phyloP scores from a whole-genome alignment of 2,888 invertebrate species.

The Megalurothrips usitatus region DNA sequence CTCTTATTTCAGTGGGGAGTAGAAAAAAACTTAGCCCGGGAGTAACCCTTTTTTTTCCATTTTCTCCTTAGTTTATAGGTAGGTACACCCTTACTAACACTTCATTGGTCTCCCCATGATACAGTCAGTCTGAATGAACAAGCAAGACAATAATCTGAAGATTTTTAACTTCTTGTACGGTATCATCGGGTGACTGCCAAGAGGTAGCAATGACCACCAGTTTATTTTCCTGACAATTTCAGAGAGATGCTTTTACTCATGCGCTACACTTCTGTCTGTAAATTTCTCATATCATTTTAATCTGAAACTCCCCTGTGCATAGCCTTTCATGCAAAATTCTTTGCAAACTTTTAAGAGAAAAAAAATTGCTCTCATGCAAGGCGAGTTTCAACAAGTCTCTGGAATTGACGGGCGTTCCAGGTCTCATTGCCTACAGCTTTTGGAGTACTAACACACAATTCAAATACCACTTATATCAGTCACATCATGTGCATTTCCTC shows the following conservation, averaged over 20 bases:
- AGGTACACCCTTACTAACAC: slow-evolving; percentile 18
- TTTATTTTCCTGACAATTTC: background rate
- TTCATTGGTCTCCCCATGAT: background rate
- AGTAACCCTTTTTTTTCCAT: slow-evolving; percentile 8
- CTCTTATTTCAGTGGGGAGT: slow-evolving; percentile 7
- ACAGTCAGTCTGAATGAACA: background rate
- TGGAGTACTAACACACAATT: background rate
- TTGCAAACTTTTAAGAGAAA: background rate
- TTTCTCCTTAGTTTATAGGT: slow-evolving; percentile 11
- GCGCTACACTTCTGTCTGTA: background rate
- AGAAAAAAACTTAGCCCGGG: slow-evolving; percentile 15
- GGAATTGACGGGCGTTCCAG: background rate
- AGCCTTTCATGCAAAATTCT: background rate
- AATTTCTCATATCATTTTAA: background rate
- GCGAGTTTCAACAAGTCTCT: background rate
- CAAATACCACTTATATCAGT: background rate
- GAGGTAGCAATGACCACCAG: background rate
- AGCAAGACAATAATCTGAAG: too few relatives aligned
- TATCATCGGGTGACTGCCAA: background rate
- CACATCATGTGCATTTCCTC: too few relatives aligned
- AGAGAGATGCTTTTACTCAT: background rate
- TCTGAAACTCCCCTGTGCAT: background rate
- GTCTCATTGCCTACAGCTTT: background rate
- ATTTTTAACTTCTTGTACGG: background rate
- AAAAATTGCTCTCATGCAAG: background rate